phyloP scores from a whole-genome alignment of 2,797 vertebrate genomes.

The Propithecus perrieri region DNA sequence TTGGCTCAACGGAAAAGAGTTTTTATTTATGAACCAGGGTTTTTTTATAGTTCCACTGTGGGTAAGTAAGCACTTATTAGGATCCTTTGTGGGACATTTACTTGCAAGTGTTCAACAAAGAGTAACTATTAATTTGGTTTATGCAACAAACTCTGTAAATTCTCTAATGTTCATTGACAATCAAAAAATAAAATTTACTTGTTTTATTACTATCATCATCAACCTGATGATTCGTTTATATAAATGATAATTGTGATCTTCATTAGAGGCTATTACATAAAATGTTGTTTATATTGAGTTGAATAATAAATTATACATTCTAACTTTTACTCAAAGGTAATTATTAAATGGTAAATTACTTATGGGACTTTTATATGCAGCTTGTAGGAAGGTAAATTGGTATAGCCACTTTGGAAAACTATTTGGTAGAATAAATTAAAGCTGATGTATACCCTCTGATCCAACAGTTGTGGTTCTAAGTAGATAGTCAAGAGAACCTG shows the following conservation, averaged over 20 bases:
- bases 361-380: neutral
- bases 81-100: neutral
- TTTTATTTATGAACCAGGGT: constrained; percentile 23
- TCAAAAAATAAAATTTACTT: constrained; percentile 28
- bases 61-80: neutral
- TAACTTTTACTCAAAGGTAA: constrained; percentile 47
- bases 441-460: neutral
- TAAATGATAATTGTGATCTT: constrained; percentile 47
- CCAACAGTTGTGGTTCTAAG: neutral
- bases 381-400: neutral
- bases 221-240: constrained; percentile 46
- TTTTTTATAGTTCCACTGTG: constrained; percentile 17
- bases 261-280: constrained; percentile 19
- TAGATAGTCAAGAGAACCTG: constrained; percentile 5
- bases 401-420: neutral
- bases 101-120: constrained; percentile 24
- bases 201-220: constrained; percentile 10
- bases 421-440: constrained; percentile 5
- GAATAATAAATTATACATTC: constrained; percentile 28
- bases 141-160: neutral
- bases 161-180: constrained; percentile 27
- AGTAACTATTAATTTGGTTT: constrained; percentile 41
- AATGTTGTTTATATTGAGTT: constrained; percentile 40
- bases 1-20: neutral
- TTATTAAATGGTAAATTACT: constrained; percentile 23